Base-by-base conservation (phyloP, 2,113 vertebrate genomes). In the Symphodus melops region DNA sequence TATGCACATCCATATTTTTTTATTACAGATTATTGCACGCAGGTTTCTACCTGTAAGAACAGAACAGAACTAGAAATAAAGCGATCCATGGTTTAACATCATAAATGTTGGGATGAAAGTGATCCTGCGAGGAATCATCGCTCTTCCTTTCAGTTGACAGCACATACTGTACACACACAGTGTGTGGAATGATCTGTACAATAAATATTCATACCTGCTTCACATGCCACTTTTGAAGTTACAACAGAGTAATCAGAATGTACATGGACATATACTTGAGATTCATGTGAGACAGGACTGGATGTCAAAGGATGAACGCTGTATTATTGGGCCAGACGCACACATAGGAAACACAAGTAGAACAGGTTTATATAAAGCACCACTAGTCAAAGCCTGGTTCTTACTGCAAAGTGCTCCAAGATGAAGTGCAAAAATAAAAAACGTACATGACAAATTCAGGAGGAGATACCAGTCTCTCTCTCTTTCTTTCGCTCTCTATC, bases 11-110 rank as follows among this genome's bases (percentile, higher is more conserved):
- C 76, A 73, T 41, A 23, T 80, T 37, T 73, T 28, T 82, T 82
- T 85, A 85, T 82, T 87, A 79, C 61, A 85, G 65, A 72, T 86
- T 86, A 88, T 82, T 90, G 79, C 85, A 86, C 69, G 56, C 67
- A 44, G 51, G 75, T 74, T 80, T 89, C 76, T 76, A 86, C 25
- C 37, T 80, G 72, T 75, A 70, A 67, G 36, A 86, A 85, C 51
- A 75, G 44, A 75, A 85, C 68, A 66, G 46, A 56, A 56, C n/a
- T 62, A 53, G 42, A 72, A 69, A 68, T 72, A 2, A 76, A 58
- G 37, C 8, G 2, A 57, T 68, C n/a, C 4, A 36, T 46, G n/a
- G 51, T 72, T 68, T 51, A 54, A 81, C 60, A 58, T 73, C 42
- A 78, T 68, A 76, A 75, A 86, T 39, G 46, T 59, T 19, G 33